phyloP scores from a whole-genome alignment of 2,888 invertebrate species.

The Polymixis lichenea region DNA sequence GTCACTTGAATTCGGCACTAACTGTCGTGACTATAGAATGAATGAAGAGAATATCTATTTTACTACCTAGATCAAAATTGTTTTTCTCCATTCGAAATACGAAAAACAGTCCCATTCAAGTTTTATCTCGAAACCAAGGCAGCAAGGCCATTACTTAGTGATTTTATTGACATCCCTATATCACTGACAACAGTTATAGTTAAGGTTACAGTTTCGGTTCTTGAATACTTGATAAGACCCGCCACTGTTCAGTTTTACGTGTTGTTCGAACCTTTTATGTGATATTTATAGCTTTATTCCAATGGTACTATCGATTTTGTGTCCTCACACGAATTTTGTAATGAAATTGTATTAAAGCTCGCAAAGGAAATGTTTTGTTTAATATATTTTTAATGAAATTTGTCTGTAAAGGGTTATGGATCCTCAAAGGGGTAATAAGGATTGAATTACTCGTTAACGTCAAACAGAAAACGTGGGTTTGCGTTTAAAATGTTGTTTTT shows the following conservation, averaged over 20 bases:
- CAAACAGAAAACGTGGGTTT: conserved; percentile 2
- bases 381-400: conserved; percentile 38
- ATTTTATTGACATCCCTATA: conserved; percentile 59
- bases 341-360: conserved; percentile 44
- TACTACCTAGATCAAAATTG: conserved; percentile 1
- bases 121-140: conserved; percentile 45
- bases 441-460: conserved; percentile 29
- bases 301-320: conserved; percentile 69
- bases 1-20: not conserved
- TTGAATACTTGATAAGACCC: conserved; percentile 73
- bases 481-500: conserved; percentile 1
- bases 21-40: not conserved
- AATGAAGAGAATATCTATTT: conserved; percentile 1
- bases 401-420: conserved; percentile 18
- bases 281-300: conserved; percentile 74
- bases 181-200: conserved; percentile 60
- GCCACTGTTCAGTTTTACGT: conserved; percentile 70
- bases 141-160: conserved; percentile 44
- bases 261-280: conserved; percentile 73
- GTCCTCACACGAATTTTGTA: conserved; percentile 48
- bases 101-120: conserved; percentile 25
- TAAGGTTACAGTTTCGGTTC: conserved; percentile 64
- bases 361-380: conserved; percentile 35
- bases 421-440: conserved; percentile 34
- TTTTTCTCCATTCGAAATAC: conserved; percentile 14